phyloP scores from a whole-genome alignment of 1,140 invertebrate genomes.

The Luehdorfia chinensis region DNA sequence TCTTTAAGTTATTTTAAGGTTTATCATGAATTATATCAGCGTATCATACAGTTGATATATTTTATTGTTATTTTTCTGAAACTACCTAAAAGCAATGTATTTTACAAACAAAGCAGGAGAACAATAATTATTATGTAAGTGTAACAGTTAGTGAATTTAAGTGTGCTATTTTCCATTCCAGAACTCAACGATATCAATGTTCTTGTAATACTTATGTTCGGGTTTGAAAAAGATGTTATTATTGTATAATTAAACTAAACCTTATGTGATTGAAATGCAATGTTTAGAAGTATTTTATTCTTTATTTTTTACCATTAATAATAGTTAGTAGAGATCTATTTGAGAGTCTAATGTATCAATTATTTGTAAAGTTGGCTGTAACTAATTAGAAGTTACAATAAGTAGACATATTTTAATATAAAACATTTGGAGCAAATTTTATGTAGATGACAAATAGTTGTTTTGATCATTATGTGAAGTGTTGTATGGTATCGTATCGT shows the following conservation, averaged over 20 bases:
- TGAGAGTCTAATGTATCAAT: constrained; percentile 77
- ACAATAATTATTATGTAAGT: constrained; percentile 77
- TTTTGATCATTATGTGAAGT: constrained; percentile 75
- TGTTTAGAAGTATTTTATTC: constrained; percentile 77
- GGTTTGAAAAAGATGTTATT: constrained; percentile 75
- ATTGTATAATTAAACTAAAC: constrained; percentile 75
- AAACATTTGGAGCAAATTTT: constrained; percentile 75
- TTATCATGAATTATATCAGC: constrained; percentile 66
- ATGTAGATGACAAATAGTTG: constrained; percentile 75
- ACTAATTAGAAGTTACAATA: constrained; percentile 76
- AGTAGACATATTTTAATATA: constrained; percentile 76
- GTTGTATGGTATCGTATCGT: constrained; percentile 60
- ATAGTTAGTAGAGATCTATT: constrained; percentile 77
- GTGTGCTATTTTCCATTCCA: constrained; percentile 77
- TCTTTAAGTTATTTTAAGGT: constrained; percentile 68
- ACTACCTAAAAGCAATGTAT: constrained; percentile 75
- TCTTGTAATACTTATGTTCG: constrained; percentile 75
- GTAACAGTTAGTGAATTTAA: constrained; percentile 77
- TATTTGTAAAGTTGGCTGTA: constrained; percentile 77
- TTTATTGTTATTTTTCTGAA: constrained; percentile 75
- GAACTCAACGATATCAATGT: constrained; percentile 76
- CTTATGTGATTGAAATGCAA: constrained; percentile 77
- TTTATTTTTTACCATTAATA: constrained; percentile 77
- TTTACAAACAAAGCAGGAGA: constrained; percentile 75
- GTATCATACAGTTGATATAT: constrained; percentile 69